These are phyloP conservation scores for Drosophila niveifrons DNA, from an alignment of 2,888 invertebrate species.

Conservation along the genomic window DNA sequence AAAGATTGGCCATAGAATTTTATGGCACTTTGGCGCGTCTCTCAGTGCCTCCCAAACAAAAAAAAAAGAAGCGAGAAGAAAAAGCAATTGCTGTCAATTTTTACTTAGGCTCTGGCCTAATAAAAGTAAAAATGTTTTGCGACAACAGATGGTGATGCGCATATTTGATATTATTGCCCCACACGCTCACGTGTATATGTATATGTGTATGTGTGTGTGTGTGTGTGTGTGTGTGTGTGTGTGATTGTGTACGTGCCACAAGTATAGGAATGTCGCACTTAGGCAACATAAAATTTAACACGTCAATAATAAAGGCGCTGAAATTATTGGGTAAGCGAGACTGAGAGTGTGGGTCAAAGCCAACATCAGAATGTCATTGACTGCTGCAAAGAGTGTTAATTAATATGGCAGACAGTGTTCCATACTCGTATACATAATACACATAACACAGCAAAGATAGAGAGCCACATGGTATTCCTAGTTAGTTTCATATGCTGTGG, in stretches of 20 bases:
- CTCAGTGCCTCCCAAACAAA: slow-evolving; percentile 32
- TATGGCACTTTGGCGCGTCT: slow-evolving; percentile 66
- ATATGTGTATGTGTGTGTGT: neutral
- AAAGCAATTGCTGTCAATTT: slow-evolving; percentile 76
- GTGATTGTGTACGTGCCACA: slow-evolving; percentile 22
- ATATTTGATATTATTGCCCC: slow-evolving; percentile 71
- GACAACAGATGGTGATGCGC: slow-evolving; percentile 73
- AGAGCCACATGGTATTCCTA: slow-evolving; percentile 16
- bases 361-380: slow-evolving; percentile 33
- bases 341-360: slow-evolving; percentile 16
- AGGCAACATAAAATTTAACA: slow-evolving; percentile 67
- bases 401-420: slow-evolving; percentile 50
- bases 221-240: neutral
- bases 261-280: slow-evolving; percentile 56
- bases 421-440: slow-evolving; percentile 10
- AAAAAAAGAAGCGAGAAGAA: neutral
- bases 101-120: slow-evolving; percentile 62
- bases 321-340: slow-evolving; percentile 38
- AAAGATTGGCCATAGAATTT: slow-evolving; percentile 75
- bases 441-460: neutral
- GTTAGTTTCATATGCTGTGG: slow-evolving; percentile 11
- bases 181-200: slow-evolving; percentile 9
- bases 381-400: slow-evolving; percentile 54
- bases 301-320: slow-evolving; percentile 56
- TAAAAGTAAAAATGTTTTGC: slow-evolving; percentile 63